Evolutionary conservation across 2,113 vertebrate species (phyloP), one percentile per base, ranked within the genome.

Genomic region (Macquaria ambigua): DNA sequence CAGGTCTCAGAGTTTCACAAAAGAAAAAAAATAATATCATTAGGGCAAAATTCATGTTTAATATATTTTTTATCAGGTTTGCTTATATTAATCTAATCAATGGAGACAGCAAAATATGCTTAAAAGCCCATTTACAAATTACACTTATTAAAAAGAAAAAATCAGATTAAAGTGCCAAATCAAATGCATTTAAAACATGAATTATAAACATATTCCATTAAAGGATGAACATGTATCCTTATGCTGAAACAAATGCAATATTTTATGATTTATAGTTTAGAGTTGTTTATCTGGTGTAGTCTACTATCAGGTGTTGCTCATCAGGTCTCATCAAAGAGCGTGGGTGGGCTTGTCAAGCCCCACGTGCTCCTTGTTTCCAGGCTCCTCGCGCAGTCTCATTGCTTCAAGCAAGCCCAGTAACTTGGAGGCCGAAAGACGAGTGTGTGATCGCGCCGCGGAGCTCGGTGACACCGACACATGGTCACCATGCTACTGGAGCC

Each of bases 291-390:
- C 8, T 16, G 7, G 7, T 41, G 11, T 0, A 63, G 11, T 1
- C 41, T 46, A 34, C 14, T 41, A 14, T 46, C 56, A 28, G 31
- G 53, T 61, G 31, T 71, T 28, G 46, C 39, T 43, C 15, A 28
- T 53, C 43, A 21, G 43, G 2, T 20, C 15, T 74, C 23, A 39
- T 86, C 48, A 53, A 4, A 48, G 63, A 2, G 75, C 52, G 48
- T 80, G 83, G 90, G 91, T 74, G 83, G 85, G 70, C 21, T 39
- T 8, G 41, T 68, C n/a, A 11, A 67, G 25, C 53, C 92, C 86
- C 93, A 94, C 90, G 91, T 93, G 93, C 83, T 90, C 37, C 82
- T 58, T 59, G 78, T 88, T 82, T 86, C 83, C 78, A 84, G 28
- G 52, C 71, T 77, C 82, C 66, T 82, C 87, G 80, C 88, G 78